Evolutionary conservation across 2,797 vertebrate genomes (phyloP).

Genomic region (Rhinella marina): DNA sequence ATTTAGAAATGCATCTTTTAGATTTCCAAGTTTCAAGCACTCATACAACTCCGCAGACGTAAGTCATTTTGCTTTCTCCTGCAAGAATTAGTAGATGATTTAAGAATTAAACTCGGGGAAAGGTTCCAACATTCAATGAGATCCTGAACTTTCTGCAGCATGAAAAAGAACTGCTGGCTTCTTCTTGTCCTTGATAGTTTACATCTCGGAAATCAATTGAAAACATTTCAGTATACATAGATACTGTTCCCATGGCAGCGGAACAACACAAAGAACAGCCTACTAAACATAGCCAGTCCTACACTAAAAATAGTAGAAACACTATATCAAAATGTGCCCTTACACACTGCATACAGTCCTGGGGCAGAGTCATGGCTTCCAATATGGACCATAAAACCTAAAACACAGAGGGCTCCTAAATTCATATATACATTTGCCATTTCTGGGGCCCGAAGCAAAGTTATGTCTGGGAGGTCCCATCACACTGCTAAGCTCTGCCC

Average conservation of each 20-base stretch:
- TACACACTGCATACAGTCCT: slow-evolving; percentile 8
- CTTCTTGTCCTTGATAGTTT: slow-evolving; percentile 78
- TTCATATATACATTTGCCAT: too few relatives aligned
- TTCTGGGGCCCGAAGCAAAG: too few relatives aligned
- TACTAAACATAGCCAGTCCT: slow-evolving; percentile 85
- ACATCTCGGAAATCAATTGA: slow-evolving; percentile 88
- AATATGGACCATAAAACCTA: neutral
- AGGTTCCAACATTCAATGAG: slow-evolving; percentile 61
- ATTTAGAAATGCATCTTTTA: neutral
- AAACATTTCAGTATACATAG: slow-evolving; percentile 89
- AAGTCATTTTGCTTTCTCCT: neutral
- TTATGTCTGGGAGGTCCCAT: too few relatives aligned
- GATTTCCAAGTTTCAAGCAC: neutral
- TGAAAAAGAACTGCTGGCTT: slow-evolving; percentile 67
- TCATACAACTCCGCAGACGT: neutral
- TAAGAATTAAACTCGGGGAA: neutral
- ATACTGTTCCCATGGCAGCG: slow-evolving; percentile 93
- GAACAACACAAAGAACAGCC: slow-evolving; percentile 84
- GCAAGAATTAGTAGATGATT: neutral
- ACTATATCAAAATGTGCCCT: slow-evolving; percentile 75
- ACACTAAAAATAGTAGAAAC: slow-evolving; percentile 87
- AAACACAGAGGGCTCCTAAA: neutral
- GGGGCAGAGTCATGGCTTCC: neutral
- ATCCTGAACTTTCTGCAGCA: slow-evolving; percentile 66
- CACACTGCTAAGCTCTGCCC: too few relatives aligned